Percentiles rank a stretch among this genome's conserved stretches.
These are phyloP conservation scores for Ptilonorhynchus violaceus DNA, from an alignment of 2,113 vertebrate genomes.

Conservation along the genomic window DNA sequence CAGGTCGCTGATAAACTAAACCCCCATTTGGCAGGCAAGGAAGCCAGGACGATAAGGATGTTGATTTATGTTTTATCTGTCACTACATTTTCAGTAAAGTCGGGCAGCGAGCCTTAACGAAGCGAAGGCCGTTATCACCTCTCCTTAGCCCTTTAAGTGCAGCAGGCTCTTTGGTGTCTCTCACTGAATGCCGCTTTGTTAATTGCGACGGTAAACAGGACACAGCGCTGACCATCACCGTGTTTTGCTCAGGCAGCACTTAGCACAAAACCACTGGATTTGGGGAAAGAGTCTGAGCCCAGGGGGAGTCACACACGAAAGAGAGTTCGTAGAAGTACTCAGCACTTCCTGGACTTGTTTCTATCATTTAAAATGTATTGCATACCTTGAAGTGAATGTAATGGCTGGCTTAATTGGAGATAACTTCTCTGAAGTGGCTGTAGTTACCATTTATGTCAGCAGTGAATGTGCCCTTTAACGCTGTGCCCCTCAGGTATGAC, in stretches of 20 bases:
- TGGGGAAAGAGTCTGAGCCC: not conserved
- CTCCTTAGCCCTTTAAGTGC: constrained; percentile 73
- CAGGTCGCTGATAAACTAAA: constrained; percentile 75
- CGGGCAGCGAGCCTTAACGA: constrained; percentile 73
- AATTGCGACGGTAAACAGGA: constrained; percentile 54
- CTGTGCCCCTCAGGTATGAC: not conserved
- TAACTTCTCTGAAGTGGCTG: not conserved
- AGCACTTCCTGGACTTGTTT: constrained; percentile 24
- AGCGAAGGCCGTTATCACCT: constrained; percentile 73
- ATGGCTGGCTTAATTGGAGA: constrained; percentile 25
- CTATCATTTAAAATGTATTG: not conserved
- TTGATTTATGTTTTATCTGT: constrained; percentile 85
- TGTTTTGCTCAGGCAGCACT: not conserved
- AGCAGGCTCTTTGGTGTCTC: constrained; percentile 62
- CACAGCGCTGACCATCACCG: not conserved
- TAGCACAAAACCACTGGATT: not conserved
- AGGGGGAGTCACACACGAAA: not conserved
- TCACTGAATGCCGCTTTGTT: constrained; percentile 39
- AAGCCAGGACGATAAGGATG: constrained; percentile 74
- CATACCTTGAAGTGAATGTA: constrained; percentile 4
- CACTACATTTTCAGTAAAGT: constrained; percentile 77
- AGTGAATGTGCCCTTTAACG: not conserved
- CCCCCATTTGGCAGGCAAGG: constrained; percentile 79
- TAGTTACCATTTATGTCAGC: not conserved
- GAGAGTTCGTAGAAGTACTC: not conserved